Percentiles rank a stretch among this genome's conserved stretches.
Evolutionary conservation across 53 echinoderm and acorn worm genomes (phyloP).

Genomic region (Hippasteria phrygiana): DNA sequence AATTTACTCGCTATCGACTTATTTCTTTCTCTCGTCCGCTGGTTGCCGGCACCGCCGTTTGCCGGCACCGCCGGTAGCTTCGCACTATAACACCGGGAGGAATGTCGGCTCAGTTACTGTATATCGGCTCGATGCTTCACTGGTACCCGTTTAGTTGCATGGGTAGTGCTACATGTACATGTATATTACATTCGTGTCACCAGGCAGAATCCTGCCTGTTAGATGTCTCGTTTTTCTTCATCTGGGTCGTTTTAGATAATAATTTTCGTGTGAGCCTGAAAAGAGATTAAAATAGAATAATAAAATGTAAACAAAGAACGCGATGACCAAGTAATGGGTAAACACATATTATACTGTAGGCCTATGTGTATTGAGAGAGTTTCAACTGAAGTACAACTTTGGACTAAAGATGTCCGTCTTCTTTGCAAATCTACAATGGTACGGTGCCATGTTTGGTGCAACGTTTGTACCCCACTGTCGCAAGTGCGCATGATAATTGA

Average conservation of each 20-base stretch:
- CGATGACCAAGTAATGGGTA: too few relatives aligned
- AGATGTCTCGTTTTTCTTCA: slow-evolving; percentile 3
- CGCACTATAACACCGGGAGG: background rate
- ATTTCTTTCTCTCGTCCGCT: slow-evolving; percentile 38
- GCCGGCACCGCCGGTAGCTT: background rate
- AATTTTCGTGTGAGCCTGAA: too few relatives aligned
- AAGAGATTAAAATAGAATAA: too few relatives aligned
- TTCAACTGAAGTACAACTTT: too few relatives aligned
- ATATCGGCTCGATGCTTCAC: background rate
- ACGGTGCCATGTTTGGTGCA: too few relatives aligned
- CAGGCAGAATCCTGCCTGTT: background rate
- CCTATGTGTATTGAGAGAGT: too few relatives aligned
- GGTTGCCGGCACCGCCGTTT: slow-evolving; percentile 19
- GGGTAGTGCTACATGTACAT: background rate
- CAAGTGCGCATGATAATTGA: too few relatives aligned
- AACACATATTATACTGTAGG: too few relatives aligned
- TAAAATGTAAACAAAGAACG: too few relatives aligned
- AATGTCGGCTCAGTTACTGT: slow-evolving; percentile 12
- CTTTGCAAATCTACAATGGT: too few relatives aligned
- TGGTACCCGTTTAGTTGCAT: background rate
- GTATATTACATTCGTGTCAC: slow-evolving; percentile 22
- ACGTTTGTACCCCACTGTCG: too few relatives aligned
- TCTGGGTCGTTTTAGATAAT: background rate
- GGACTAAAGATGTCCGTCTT: too few relatives aligned
- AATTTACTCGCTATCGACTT: slow-evolving; percentile 67